A percentile compares a stretch with the other conserved stretches of the same genome.
phyloP scores from a whole-genome alignment of 2,888 invertebrate genomes.

The Lepidocyrtinus sp. region DNA sequence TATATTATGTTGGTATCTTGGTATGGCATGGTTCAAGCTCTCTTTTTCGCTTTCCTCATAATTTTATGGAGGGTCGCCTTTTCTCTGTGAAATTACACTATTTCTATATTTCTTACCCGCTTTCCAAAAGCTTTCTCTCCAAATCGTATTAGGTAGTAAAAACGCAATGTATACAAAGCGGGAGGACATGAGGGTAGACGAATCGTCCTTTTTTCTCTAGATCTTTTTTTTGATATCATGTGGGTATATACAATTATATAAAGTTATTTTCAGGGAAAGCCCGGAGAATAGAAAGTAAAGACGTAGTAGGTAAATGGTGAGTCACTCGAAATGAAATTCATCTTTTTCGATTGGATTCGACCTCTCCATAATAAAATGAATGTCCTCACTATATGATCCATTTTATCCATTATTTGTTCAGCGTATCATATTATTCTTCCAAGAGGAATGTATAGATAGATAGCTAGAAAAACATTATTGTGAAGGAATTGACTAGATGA shows the following conservation, averaged over 20 bases:
- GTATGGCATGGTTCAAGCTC: conserved; percentile 10
- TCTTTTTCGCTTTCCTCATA: conserved; percentile 9
- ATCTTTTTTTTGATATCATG: neutral
- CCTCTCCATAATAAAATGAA: neutral
- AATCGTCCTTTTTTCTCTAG: conserved; percentile 20
- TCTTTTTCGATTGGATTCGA: conserved; percentile 25
- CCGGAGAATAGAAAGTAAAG: no score
- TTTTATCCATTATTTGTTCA: neutral
- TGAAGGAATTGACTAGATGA: neutral
- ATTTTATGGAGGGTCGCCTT: neutral
- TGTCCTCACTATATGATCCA: neutral
- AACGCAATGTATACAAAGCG: neutral
- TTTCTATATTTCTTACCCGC: neutral
- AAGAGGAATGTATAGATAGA: neutral
- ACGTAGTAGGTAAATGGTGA: conserved; percentile 12
- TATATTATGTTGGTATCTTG: neutral
- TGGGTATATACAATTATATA: neutral
- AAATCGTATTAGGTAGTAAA: conserved; percentile 6
- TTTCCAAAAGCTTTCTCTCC: conserved; percentile 20
- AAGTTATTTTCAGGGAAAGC: neutral
- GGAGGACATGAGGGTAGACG: conserved; percentile 19
- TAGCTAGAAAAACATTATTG: neutral
- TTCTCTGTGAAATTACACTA: neutral
- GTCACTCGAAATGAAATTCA: neutral
- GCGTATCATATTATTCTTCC: neutral